phyloP scores from a whole-genome alignment of 2,888 invertebrate genomes.

The Ryuthela nishihirai region DNA sequence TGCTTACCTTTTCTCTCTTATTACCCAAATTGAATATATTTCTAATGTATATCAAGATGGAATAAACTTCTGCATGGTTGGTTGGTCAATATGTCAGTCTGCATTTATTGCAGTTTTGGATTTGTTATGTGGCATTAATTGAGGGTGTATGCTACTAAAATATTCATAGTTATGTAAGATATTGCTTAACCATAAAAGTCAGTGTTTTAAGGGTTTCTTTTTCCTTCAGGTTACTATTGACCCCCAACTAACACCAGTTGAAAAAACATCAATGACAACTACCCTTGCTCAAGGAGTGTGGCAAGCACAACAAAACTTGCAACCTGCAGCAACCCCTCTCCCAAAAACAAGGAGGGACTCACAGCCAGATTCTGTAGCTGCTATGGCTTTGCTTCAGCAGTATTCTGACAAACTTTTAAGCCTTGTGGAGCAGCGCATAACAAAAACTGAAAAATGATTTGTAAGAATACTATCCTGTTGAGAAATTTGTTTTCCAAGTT shows the following conservation, averaged over 20 bases:
- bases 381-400: slow-evolving; percentile 57
- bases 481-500: no score
- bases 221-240: slow-evolving; percentile 41
- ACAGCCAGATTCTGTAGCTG: slow-evolving; percentile 11
- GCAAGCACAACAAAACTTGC: slow-evolving; percentile 43
- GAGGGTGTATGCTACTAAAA: no score
- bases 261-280: slow-evolving; percentile 42
- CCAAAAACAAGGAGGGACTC: slow-evolving; percentile 1
- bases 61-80: no score
- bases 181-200: no score
- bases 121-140: no score
- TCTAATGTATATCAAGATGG: no score
- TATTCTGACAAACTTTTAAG: slow-evolving; percentile 60
- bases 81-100: no score
- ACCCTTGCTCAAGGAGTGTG: slow-evolving; percentile 40
- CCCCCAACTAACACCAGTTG: slow-evolving; percentile 39
- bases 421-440: slow-evolving; percentile 61
- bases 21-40: no score
- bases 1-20: no score
- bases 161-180: no score
- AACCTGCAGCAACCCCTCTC: slow-evolving; percentile 31
- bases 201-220: neutral
- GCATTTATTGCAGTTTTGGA: no score
- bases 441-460: slow-evolving; percentile 23
- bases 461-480: no score